Evolutionary conservation across 2,797 vertebrate genomes (phyloP), one percentile per base, ranked within the genome.

Genomic region (Pseudochirops cupreus): DNA sequence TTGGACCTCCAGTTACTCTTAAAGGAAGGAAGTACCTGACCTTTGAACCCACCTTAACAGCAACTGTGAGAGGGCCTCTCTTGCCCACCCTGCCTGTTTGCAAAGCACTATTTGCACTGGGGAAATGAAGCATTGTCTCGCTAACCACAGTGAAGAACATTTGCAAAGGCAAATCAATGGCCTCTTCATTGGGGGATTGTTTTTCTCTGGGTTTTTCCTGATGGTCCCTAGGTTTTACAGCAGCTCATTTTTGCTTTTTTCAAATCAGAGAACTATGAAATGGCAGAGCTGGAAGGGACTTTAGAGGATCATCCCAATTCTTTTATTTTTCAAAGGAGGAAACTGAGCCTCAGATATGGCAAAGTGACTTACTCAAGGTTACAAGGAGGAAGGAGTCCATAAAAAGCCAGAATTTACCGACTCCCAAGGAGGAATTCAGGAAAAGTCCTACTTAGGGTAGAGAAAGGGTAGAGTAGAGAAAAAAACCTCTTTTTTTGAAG

Each of bases 121-220:
- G 97, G 98, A 97, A 98, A 97, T 95, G 95, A 96, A 96, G 97
- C 54, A 28, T 97, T 96, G 96, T 97, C 97, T 97, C n/a, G 31
- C 62, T 97, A 96, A 97, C 96, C 94, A 91, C 96, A 18, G 2
- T 0, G 94, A 97, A 94, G 91, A 89, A 93, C 87, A 57, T 98
- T 98, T 98, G 96, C 96, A 97, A 96, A 97, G 97, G 92, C 93
- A 59, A 94, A 94, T 87, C 91, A 56, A 96, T 90, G 89, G 54
- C 57, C 96, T 95, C 94, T 89, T 82, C 10, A 50, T 50, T 50
- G 50, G 74, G 74, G 39, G 95, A 96, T 55, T 12, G 50, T 50
- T 55, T 55, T 55, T n/a, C 90, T 91, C 74, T 26, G 39, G 1
- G 10, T 54, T 46, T 50, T 24, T 87, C 39, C 21, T 87, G 13